Base-by-base conservation (phyloP, 2,888 invertebrate genomes). In the Drosophila anomalata region DNA sequence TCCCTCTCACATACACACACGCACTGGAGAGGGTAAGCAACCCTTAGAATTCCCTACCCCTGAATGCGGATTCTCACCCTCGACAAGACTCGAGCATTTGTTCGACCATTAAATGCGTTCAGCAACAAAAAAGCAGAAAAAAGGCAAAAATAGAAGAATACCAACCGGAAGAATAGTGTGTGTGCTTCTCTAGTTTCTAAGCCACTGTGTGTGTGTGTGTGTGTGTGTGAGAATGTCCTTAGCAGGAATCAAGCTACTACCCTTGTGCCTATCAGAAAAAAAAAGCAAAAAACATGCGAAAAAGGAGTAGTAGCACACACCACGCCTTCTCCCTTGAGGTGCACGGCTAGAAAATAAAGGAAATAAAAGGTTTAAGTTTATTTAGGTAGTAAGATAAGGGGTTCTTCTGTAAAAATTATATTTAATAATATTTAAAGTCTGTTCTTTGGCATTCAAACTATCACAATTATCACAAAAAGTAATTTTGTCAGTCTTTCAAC, bases 201-300 rank as follows among this genome's bases (percentile, higher is more conserved):
- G 39, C 20, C 48, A 20, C 44, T 65, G 73, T 68, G 66, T 60
- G 58, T 56, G 66, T 50, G 60, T 56, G 66, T 50, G 60, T 55
- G 36, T 41, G 11, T 44, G 42, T 20, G 24, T 50, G 41, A 41
- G 26, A 20, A 50, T 73, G 67, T 74, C 79, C 82, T 78, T 79
- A 75, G 82, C 78, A 76, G 78, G 74, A 72, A 81, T 71, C 73
- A 77, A 82, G 80, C 82, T 78, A 78, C 82, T 78, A 78, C 75
- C 79, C 82, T 22, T 22, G 39, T 53, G 56, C 57, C 69, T 53
- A 39, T 44, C 50, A 26, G 48, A 36, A 56, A 58, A 42, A 47
- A 39, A 33, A 46, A 54, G 46, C 29, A 51, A 50, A 31, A 33
- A 44, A 47, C 24, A 52, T 52, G 39, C 47, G 33, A 59, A 36